These are phyloP conservation scores for Hylyphantes graminicola DNA, from an alignment of 1,140 invertebrate genomes.

Conservation along the genomic window DNA sequence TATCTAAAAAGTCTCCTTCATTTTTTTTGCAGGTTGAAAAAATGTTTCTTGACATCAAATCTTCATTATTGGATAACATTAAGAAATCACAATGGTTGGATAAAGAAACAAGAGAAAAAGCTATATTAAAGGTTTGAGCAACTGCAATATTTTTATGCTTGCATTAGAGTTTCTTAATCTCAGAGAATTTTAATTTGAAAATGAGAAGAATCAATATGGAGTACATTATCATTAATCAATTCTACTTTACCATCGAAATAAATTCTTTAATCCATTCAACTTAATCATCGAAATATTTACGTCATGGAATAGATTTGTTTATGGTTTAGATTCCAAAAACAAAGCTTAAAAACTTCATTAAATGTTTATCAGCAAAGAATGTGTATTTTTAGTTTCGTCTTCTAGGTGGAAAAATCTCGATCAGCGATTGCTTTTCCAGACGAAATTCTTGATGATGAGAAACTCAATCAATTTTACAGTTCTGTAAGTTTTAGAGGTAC, in stretches of 20 bases:
- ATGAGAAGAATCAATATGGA: not conserved
- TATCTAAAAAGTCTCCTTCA: no score
- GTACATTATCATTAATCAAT: not conserved
- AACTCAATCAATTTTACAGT: slow-evolving; percentile 15
- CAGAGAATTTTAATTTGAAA: not conserved
- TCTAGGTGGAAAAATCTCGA: slow-evolving; percentile 10
- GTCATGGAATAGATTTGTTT: no score
- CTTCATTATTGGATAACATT: slow-evolving; percentile 13
- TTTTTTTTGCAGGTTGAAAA: slow-evolving; percentile 17
- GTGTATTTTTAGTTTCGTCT: not conserved
- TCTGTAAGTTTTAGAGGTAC: not conserved
- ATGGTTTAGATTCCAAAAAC: no score
- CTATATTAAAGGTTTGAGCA: slow-evolving; percentile 23
- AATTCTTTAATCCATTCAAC: no score
- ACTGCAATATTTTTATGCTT: not conserved
- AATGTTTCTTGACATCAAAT: slow-evolving; percentile 42
- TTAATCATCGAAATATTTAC: no score
- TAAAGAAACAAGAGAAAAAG: slow-evolving; percentile 25
- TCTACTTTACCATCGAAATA: no score
- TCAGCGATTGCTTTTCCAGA: slow-evolving; percentile 17
- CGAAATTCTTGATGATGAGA: slow-evolving; percentile 18
- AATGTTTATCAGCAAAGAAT: not conserved
- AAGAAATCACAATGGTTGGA: slow-evolving; percentile 39
- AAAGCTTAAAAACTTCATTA: not conserved
- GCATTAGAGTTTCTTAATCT: not conserved